Conservation (phyloP, 2,113 vertebrate species). For the Lathamus discolor region DNA sequence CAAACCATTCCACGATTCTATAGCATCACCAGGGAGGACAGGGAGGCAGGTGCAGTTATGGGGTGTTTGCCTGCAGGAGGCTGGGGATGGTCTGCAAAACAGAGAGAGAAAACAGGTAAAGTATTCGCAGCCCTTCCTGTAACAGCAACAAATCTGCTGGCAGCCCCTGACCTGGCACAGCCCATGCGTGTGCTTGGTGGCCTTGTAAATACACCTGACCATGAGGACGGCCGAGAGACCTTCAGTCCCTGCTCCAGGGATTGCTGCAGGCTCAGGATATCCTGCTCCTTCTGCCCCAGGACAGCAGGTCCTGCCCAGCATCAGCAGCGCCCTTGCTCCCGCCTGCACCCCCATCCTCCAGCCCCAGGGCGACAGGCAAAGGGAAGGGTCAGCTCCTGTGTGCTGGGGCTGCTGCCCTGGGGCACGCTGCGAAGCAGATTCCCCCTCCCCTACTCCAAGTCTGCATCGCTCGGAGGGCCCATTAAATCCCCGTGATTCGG, state of each 20-base stretch:
- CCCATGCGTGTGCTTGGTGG: neutral
- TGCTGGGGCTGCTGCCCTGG: slow-evolving; percentile 10
- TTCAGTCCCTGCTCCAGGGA: neutral
- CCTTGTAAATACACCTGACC: slow-evolving; percentile 28
- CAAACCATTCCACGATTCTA: neutral
- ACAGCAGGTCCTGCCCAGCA: neutral
- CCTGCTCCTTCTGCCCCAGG: neutral
- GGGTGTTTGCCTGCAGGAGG: neutral
- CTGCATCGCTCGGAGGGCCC: neutral
- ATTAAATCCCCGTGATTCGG: neutral
- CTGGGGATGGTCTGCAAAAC: neutral
- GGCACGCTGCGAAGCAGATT: slow-evolving; percentile 16
- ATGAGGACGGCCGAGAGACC: neutral
- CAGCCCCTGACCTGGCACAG: neutral
- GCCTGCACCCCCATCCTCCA: neutral
- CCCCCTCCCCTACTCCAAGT: neutral
- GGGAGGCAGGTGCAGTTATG: neutral
- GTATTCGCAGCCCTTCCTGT: slow-evolving; percentile 2
- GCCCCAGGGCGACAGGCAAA: neutral
- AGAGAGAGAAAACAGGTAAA: neutral
- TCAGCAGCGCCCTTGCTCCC: neutral
- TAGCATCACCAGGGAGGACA: neutral
- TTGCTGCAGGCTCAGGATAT: neutral
- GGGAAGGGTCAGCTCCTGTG: neutral
- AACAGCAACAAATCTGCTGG: neutral